Base-by-base conservation (phyloP, 2,113 vertebrate genomes). In the Electrona antarctica region DNA sequence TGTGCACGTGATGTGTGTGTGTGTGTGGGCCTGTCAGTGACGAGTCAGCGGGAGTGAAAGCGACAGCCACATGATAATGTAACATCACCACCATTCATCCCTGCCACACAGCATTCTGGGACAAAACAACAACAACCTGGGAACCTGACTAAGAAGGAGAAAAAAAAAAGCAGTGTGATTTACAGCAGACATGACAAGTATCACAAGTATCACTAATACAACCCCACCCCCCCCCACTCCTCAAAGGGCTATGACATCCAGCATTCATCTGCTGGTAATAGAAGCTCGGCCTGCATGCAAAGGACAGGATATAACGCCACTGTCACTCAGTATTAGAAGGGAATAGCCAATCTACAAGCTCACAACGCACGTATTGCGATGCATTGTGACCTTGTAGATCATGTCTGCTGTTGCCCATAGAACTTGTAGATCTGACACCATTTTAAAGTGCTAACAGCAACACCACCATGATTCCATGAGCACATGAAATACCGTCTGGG, bases 31-130 rank as follows among this genome's bases (percentile, higher is more conserved):
- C 88, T 93, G 93, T 93, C 92, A 92, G 79, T 74, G 84, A 87
- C 74, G 88, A 85, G 85, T 90, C 90, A 88, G 87, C 80, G 83
- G 87, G 87, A 92, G 87, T 90, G 82, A 90, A 90, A 90, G 87
- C 83, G 91, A 92, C 93, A 93, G 91, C 81, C 83, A 92, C 92
- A 93, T 92, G 89, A 90, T 92, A 93, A 93, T 93, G 90, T 90
- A 93, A 91, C 91, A 93, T 91, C 89, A 91, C 89, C 87, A 86
- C 92, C 91, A 92, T 93, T 93, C 91, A 92, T 92, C 92, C 91
- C 88, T 90, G 89, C 90, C 84, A 88, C 88, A 85, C 83, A 77
- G 85, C 89, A 92, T 92, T 92, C 87, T 87, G 86, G 90, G 87
- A 92, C 89, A 87, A 88, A 91, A 91, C 88, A 91, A 90, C 85